Percentiles rank a stretch among this genome's conserved stretches.
Conservation (phyloP, 2,888 invertebrate genomes). For the Monoplex corrugatus region DNA sequence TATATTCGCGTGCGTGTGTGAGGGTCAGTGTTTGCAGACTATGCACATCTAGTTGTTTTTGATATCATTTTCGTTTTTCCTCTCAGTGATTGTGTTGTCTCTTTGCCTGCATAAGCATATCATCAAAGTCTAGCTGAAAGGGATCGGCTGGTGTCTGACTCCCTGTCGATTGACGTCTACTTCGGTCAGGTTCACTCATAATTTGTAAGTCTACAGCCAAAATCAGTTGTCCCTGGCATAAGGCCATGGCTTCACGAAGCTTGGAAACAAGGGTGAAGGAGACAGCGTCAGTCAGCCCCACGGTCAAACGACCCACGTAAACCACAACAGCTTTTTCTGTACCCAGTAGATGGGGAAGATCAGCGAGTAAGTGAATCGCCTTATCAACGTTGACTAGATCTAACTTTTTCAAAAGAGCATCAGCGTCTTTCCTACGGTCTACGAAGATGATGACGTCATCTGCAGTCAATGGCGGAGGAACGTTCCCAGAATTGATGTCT, state of each 20-base stretch:
- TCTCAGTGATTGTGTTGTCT: background rate
- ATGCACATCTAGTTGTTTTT: background rate
- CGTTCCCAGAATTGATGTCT: slow-evolving; percentile 30
- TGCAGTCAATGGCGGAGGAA: background rate
- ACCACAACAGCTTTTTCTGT: slow-evolving; percentile 42
- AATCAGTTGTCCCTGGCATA: slow-evolving; percentile 46
- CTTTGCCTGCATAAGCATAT: background rate
- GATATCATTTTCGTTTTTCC: background rate
- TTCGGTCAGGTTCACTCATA: background rate
- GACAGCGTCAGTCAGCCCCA: background rate
- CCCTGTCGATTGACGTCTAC: background rate
- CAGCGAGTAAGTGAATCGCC: background rate
- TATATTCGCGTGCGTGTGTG: too few species aligned
- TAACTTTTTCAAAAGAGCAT: background rate
- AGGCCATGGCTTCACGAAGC: slow-evolving; percentile 20
- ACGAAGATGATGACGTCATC: slow-evolving; percentile 24
- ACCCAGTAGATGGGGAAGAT: slow-evolving; percentile 25
- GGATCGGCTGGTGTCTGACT: background rate
- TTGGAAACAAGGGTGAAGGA: background rate
- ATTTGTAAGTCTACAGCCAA: slow-evolving; percentile 5
- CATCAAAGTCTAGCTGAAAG: background rate
- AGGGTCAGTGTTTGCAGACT: too few species aligned
- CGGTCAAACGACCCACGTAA: slow-evolving; percentile 16
- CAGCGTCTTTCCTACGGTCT: background rate
- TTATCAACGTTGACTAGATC: background rate